Evolutionary conservation across 2,888 invertebrate species (phyloP), one percentile per base, ranked within the genome.

Genomic region (Dasysyrphus albostriatus): DNA sequence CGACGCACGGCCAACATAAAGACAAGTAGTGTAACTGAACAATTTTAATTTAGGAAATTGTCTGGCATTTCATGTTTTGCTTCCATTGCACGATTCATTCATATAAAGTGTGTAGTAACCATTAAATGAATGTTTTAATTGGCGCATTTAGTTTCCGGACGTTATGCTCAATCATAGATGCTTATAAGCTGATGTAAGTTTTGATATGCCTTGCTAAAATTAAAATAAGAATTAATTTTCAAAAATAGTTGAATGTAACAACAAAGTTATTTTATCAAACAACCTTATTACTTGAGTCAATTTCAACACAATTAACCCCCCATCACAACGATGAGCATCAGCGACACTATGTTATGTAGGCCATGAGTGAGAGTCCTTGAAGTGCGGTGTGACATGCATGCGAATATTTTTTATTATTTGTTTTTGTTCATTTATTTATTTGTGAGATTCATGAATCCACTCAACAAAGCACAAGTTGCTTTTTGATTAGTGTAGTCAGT

Each of bases 41-140:
- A 80, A 58, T 63, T 61, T 77, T 14, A 56, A 37, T 63, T 63
- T 56, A 65, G 78, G 47, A 72, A 79, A 79, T 73, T 58, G 65
- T 79, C 32, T 47, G 65, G 47, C 47, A 79, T 47, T 51, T 65
- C 9, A 32, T 32, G 32, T 10, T 49, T 61, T 24, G 70, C 44
- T 74, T 69, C 51, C 74, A 34, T 44, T 67, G 16, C 29, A 19
- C 49, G 54, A 39, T 58, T 42, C 19, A 70, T 24, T 24, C 24
- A 7, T 51, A 29, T 14, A 24, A 24, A 29, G 24, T 19, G 24
- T 19, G 42, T 34, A 7, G 59, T 58, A 16, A 10, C 29, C 51
- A 54, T 39, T 42, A n/a, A 56, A 34, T 19, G 59, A 49, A 74
- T 58, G 44, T 74, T 69, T 59, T 54, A 69, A 75, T 75, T 69